These are phyloP conservation scores for Crotalus helleri DNA, from an alignment of 2,113 vertebrate species.

Conservation along the genomic window DNA sequence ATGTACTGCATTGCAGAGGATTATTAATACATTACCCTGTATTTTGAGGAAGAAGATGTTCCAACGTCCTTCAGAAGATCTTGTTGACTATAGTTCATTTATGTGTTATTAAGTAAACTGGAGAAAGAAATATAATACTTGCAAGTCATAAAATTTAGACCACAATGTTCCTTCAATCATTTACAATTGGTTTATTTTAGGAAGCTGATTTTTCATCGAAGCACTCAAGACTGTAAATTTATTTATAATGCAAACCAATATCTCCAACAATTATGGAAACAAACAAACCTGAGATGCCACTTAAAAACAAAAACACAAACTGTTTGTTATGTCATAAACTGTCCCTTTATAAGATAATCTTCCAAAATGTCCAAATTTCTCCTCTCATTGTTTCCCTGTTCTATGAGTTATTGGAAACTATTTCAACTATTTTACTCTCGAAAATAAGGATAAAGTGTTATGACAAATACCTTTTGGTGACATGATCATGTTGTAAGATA, in stretches of 20 bases:
- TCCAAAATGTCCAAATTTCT: background rate
- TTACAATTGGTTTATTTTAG: background rate
- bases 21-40: slow-evolving; percentile 46
- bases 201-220: background rate
- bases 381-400: background rate
- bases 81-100: slow-evolving; percentile 31
- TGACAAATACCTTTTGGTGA: background rate
- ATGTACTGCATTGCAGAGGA: slow-evolving; percentile 59
- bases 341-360: background rate
- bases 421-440: background rate
- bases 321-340: background rate
- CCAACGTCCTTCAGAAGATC: slow-evolving; percentile 42
- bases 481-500: background rate
- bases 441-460: background rate
- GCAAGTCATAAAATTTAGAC: slow-evolving; percentile 22
- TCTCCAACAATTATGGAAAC: background rate
- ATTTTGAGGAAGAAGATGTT: slow-evolving; percentile 53
- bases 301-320: background rate
- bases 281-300: background rate
- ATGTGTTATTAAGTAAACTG: slow-evolving; percentile 4
- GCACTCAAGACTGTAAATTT: background rate
- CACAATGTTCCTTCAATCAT: background rate
- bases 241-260: background rate
- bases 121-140: slow-evolving; percentile 29
- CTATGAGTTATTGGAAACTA: background rate